These are phyloP conservation scores for Rhyacophila brunnea DNA, from an alignment of 1,140 invertebrate genomes.

Conservation along the genomic window DNA sequence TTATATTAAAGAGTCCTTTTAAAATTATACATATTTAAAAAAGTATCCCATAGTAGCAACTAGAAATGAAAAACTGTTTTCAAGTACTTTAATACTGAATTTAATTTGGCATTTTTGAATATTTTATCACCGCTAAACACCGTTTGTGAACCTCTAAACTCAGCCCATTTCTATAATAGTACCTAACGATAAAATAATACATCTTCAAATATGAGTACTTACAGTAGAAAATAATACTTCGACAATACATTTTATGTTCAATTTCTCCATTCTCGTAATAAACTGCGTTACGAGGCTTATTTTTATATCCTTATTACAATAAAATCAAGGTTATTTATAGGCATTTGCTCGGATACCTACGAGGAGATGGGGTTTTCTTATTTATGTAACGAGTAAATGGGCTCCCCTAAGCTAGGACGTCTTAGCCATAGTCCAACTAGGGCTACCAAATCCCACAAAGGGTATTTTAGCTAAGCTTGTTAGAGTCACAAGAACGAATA, in stretches of 20 bases:
- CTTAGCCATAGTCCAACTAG: not conserved
- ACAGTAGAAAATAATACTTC: no score
- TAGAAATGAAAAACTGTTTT: no score
- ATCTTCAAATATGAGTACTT: no score
- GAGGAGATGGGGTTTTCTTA: conserved; percentile 6
- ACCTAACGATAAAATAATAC: no score
- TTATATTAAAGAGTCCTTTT: no score
- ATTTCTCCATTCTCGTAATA: not conserved
- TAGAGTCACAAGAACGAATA: not conserved
- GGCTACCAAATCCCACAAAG: not conserved
- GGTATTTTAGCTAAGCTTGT: conserved; percentile 10
- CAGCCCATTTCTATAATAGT: no score
- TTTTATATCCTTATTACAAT: conserved; percentile 12
- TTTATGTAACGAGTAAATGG: conserved; percentile 16
- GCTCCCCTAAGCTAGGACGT: conserved; percentile 4
- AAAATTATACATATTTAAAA: no score
- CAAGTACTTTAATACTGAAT: no score
- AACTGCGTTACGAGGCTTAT: conserved; percentile 2
- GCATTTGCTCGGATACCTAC: conserved; percentile 3
- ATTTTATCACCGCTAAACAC: no score
- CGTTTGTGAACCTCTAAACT: no score
- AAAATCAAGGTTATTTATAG: conserved; percentile 7
- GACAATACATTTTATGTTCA: not conserved
- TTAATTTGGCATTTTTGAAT: no score
- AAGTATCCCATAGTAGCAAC: no score